A percentile compares a stretch with the other conserved stretches of the same genome.
phyloP scores from a whole-genome alignment of 1,140 invertebrate species.

The Ips typographus region DNA sequence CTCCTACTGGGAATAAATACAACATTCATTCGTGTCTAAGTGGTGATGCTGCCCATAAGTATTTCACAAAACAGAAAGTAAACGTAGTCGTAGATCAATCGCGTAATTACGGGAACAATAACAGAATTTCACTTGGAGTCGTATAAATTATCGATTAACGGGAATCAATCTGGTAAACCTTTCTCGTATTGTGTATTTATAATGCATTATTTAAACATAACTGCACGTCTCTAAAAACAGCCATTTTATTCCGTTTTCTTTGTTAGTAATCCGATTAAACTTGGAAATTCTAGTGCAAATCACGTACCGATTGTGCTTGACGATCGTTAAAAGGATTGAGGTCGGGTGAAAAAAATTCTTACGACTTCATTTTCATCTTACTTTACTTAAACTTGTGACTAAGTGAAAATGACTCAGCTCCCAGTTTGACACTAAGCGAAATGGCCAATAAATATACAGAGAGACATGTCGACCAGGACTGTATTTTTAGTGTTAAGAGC shows the following conservation, averaged over 20 bases:
- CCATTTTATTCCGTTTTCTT: slow-evolving; percentile 2
- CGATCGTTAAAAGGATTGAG: background rate
- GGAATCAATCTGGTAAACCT: background rate
- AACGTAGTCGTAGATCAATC: background rate
- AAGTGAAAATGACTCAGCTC: background rate
- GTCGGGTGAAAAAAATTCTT: slow-evolving; percentile 12
- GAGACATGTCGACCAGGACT: background rate
- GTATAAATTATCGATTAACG: slow-evolving; percentile 1
- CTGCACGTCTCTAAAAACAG: slow-evolving; percentile 5
- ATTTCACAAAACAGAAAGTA: background rate
- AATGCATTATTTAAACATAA: slow-evolving; percentile 19
- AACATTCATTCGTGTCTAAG: no score
- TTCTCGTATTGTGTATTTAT: slow-evolving; percentile 11
- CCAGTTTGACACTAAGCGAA: background rate
- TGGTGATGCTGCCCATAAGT: no score
- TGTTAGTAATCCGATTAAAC: slow-evolving; percentile 6
- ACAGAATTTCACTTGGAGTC: background rate
- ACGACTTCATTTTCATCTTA: background rate
- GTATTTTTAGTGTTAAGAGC: background rate
- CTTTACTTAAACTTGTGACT: no score
- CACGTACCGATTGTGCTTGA: slow-evolving; percentile 8
- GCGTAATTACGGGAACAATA: background rate
- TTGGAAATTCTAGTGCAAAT: slow-evolving; percentile 17
- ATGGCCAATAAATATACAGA: background rate
- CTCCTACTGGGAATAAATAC: no score